phyloP scores from a whole-genome alignment of 2,113 vertebrate genomes.

The Dendropsophus ebraccatus region DNA sequence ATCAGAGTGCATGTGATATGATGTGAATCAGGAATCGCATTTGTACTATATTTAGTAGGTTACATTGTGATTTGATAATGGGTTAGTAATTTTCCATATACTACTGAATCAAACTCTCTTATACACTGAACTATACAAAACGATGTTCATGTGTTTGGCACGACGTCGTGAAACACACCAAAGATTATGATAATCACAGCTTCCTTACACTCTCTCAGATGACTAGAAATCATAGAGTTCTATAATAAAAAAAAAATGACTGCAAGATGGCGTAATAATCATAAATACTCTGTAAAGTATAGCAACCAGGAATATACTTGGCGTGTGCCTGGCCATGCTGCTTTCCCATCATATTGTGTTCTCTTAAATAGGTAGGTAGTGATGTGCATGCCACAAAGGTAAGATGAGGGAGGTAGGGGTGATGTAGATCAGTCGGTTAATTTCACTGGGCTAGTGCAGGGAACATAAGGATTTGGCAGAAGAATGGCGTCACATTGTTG shows the following conservation, averaged over 20 bases:
- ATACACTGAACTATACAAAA: neutral
- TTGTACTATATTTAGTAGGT: neutral
- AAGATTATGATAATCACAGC: neutral
- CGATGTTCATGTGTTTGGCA: neutral
- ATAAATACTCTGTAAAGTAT: constrained; percentile 2
- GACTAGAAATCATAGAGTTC: constrained; percentile 19
- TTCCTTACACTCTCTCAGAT: neutral
- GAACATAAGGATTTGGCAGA: constrained; percentile 74
- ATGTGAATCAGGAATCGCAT: neutral
- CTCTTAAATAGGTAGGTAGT: neutral
- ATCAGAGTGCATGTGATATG: neutral
- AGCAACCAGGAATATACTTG: neutral
- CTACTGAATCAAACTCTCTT: neutral
- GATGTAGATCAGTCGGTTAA: neutral
- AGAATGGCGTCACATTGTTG: constrained; percentile 76
- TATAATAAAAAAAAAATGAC: neutral
- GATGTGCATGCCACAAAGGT: constrained; percentile 7
- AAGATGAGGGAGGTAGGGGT: neutral
- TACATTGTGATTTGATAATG: constrained; percentile 11
- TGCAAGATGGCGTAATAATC: neutral
- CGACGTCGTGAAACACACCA: neutral
- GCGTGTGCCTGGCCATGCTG: neutral
- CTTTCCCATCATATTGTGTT: neutral
- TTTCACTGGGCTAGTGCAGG: neutral
- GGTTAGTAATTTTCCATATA: neutral